Evolutionary conservation across 2,888 invertebrate species (phyloP), one percentile per base, ranked within the genome.

Genomic region (Nomada hirtipes): DNA sequence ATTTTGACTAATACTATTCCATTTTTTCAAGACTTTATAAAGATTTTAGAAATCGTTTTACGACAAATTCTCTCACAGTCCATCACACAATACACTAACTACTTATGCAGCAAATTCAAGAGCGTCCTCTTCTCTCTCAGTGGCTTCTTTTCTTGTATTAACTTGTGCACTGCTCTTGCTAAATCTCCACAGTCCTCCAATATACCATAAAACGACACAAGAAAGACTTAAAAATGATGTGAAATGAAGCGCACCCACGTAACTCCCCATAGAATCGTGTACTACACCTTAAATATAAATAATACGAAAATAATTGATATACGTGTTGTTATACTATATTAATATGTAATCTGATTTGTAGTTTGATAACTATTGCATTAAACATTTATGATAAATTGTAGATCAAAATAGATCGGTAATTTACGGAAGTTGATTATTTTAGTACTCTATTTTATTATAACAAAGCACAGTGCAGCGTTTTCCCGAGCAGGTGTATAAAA

Each of bases 201-300:
- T 59, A 0, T 86, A 71, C 93, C 93, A 93, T 4, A 93, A 57
- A 11, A 89, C 47, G 23, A 92, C 84, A 67, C 93, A 93, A 15
- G 89, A 89, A n/a, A 92, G 59, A 20, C 94, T 93, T 50, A 94
- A 78, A 20, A 86, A 15, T 13, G 93, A 92, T 13, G 93, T 92
- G 52, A 91, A 89, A 77, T 94, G 92, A 20, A 94, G 88, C n/a
- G 94, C 91, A 55, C 89, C 89, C 23, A 91, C 87, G 65, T 94
- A 94, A 63, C 92, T 92, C 20, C 89, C 82, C 57, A 89, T 92
- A 60, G 90, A 78, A 80, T 94, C 94, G 65, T 92, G 93, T 0
- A 92, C 91, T 47, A 91, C 85, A 36, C 93, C 93, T 93, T 29
- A 29, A 60, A 77, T 1, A 44, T 26, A 20, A 65, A 36, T 20